phyloP scores from a whole-genome alignment of 2,888 invertebrate species.

The Lymantria dispar region DNA sequence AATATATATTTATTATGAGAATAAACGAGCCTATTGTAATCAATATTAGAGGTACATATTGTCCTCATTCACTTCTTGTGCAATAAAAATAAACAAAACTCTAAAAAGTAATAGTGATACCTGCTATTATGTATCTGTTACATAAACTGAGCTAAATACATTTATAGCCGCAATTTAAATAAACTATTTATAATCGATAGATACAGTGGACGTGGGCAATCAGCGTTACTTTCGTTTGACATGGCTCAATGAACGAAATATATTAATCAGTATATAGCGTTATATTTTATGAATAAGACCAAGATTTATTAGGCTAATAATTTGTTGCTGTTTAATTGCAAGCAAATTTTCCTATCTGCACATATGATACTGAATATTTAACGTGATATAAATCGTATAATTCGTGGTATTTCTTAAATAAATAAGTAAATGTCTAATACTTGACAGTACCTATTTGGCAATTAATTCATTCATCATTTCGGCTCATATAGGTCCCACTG shows the following conservation, averaged over 20 bases:
- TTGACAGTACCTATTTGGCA: no score
- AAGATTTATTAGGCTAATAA: not conserved
- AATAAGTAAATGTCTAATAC: no score
- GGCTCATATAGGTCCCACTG: no score
- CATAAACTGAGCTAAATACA: slow-evolving; percentile 2
- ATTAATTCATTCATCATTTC: no score
- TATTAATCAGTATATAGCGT: slow-evolving; percentile 41
- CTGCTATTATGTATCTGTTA: not conserved
- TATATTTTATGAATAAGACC: slow-evolving; percentile 26
- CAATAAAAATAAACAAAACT: no score
- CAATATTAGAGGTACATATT: no score
- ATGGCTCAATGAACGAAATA: slow-evolving; percentile 25
- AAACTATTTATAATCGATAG: slow-evolving; percentile 32
- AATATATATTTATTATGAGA: no score
- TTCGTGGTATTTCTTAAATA: no score
- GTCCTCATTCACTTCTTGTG: no score
- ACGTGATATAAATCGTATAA: no score
- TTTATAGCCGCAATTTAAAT: slow-evolving; percentile 18
- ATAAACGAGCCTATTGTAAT: no score
- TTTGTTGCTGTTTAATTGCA: not conserved
- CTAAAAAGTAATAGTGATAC: not conserved
- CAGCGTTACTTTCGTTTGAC: slow-evolving; percentile 28
- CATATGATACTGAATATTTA: no score
- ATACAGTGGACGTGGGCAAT: slow-evolving; percentile 25
- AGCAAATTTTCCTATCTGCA: not conserved